Conservation (phyloP, 2,888 invertebrate genomes). For the Caradrina clavipalpis region DNA sequence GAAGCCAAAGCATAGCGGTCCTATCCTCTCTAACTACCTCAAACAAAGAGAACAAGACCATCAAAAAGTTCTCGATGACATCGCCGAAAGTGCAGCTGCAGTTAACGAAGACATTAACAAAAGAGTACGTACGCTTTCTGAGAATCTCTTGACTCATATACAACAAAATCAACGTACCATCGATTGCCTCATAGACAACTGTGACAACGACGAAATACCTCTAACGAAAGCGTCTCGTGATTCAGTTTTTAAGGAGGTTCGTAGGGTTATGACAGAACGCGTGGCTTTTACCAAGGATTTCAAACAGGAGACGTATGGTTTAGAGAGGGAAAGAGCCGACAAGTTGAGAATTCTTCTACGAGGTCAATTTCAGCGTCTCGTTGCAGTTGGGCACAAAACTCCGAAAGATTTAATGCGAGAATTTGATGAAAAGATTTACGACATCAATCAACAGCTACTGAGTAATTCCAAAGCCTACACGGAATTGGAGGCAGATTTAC, state of each 20-base stretch:
- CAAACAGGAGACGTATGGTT: conserved; percentile 71
- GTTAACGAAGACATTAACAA: conserved; percentile 74
- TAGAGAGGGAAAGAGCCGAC: conserved; percentile 81
- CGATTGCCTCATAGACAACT: conserved; percentile 71
- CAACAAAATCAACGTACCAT: conserved; percentile 76
- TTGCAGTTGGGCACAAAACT: conserved; percentile 74
- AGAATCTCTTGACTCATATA: conserved; percentile 74
- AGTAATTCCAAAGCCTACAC: conserved; percentile 80
- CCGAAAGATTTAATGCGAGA: conserved; percentile 80
- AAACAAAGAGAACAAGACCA: conserved; percentile 75
- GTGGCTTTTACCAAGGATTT: conserved; percentile 72
- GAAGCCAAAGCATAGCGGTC: conserved; percentile 76
- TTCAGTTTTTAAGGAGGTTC: conserved; percentile 69
- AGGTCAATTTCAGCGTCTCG: conserved; percentile 76
- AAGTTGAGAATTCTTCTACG: conserved; percentile 75
- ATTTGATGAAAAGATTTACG: conserved; percentile 82
- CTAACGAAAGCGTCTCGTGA: conserved; percentile 65
- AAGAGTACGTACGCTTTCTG: conserved; percentile 74
- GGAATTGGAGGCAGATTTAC: conserved; percentile 78
- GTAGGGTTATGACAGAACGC: conserved; percentile 65
- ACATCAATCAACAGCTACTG: conserved; percentile 83
- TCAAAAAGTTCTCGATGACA: conserved; percentile 64
- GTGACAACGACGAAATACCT: conserved; percentile 31
- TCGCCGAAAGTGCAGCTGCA: conserved; percentile 65
- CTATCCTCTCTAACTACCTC: conserved; percentile 78